Conservation (phyloP, 2,797 vertebrate species). For the Champsocephalus esox region DNA sequence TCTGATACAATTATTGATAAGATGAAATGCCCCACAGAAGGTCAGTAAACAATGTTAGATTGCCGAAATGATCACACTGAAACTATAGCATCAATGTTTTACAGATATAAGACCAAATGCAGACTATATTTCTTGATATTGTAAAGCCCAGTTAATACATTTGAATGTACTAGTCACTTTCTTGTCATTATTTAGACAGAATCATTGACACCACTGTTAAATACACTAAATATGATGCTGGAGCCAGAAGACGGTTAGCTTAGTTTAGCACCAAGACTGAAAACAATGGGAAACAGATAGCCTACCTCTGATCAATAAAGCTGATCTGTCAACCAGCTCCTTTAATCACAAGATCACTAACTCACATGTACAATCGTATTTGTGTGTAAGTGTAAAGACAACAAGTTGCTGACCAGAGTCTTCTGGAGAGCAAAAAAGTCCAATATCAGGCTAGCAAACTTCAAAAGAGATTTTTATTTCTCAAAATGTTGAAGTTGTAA, state of each 20-base stretch:
- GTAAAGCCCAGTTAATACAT: not conserved
- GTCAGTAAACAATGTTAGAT: not conserved
- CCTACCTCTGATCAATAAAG: not conserved
- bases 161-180: not conserved
- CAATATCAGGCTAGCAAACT: too few relatives aligned
- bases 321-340: not conserved
- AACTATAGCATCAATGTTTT: not conserved
- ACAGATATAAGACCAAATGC: not conserved
- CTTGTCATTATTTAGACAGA: not conserved
- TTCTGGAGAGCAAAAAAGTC: not conserved
- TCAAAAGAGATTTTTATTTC: too few relatives aligned
- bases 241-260: not conserved
- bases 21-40: not conserved
- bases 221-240: not conserved
- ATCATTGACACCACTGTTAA: not conserved
- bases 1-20: constrained; percentile 1
- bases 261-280: not conserved
- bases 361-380: not conserved
- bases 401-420: not conserved
- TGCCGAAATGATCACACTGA: not conserved
- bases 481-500: too few relatives aligned
- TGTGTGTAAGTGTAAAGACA: not conserved
- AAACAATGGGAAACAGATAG: not conserved
- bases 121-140: not conserved
- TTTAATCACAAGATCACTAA: not conserved